A percentile compares a stretch with the other conserved stretches of the same genome.
Conservation (phyloP, 2,113 vertebrate species). For the Ceuthmochares aereus region DNA sequence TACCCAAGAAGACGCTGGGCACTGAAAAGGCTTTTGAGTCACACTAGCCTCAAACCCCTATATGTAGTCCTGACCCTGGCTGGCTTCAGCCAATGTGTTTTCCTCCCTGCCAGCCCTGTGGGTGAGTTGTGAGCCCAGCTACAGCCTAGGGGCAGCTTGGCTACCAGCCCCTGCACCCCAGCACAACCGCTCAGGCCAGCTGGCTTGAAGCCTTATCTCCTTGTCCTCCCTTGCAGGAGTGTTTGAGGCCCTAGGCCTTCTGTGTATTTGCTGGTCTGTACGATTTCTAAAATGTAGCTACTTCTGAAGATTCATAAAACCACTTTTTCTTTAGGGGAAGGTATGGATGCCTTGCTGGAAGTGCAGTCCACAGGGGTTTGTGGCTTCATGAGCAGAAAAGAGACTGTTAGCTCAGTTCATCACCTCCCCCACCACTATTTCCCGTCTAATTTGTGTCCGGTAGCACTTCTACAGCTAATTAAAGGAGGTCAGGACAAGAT, state of each 20-base stretch:
- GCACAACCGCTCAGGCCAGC: fast-evolving
- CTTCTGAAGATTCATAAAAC: not conserved
- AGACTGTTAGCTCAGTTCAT: not conserved
- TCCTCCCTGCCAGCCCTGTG: fast-evolving
- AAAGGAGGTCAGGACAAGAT: not conserved
- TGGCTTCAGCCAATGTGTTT: not conserved
- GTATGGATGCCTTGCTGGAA: fast-evolving
- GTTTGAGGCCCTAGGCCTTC: not conserved
- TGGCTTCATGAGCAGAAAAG: not conserved
- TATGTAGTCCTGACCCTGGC: too few species aligned
- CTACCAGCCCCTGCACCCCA: fast-evolving
- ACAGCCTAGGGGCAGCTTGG: not conserved
- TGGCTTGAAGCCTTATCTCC: not conserved
- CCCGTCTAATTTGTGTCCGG: not conserved
- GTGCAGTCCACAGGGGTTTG: not conserved
- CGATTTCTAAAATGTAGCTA: not conserved
- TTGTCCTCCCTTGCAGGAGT: not conserved
- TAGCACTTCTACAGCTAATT: not conserved
- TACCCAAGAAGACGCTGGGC: not conserved
- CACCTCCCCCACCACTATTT: fast-evolving
- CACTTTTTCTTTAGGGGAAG: fast-evolving
- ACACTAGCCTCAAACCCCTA: not conserved
- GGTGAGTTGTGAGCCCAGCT: fast-evolving
- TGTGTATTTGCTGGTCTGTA: not conserved
- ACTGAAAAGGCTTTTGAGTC: not conserved